These are phyloP conservation scores for Podargus strigoides DNA, from an alignment of 2,797 vertebrate species.

Conservation along the genomic window DNA sequence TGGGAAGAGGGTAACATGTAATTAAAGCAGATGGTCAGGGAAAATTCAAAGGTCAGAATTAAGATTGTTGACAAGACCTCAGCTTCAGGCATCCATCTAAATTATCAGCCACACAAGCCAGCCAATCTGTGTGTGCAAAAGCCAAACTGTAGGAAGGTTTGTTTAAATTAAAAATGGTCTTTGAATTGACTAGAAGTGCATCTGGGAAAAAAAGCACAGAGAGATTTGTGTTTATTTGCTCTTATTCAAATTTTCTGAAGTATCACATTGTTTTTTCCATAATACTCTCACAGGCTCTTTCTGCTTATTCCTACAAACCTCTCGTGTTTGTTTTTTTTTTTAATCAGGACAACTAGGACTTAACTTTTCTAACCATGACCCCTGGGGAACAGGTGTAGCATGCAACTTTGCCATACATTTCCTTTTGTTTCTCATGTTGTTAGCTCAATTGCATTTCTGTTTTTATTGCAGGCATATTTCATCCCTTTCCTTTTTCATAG, in stretches of 20 bases:
- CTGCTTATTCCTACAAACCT: too few relatives aligned
- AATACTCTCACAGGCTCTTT: neutral
- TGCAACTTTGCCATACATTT: fast-evolving
- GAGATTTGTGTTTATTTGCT: neutral
- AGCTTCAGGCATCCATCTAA: neutral
- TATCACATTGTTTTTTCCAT: neutral
- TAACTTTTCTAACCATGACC: neutral
- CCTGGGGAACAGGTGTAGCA: neutral
- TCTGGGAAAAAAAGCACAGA: neutral
- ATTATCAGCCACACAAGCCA: neutral
- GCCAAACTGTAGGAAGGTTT: neutral
- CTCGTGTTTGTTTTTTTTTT: too few relatives aligned
- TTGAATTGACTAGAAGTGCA: neutral
- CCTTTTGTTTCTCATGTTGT: neutral
- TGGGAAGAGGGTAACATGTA: neutral
- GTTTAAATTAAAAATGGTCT: neutral
- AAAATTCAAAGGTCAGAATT: slow-evolving; percentile 14
- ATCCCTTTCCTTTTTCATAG: neutral
- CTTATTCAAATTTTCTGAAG: neutral
- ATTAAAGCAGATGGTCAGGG: neutral
- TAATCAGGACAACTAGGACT: neutral
- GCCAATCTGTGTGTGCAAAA: neutral
- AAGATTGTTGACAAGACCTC: neutral
- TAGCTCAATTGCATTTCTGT: neutral
- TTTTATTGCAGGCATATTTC: neutral